Percentiles rank a stretch among this genome's conserved stretches.
phyloP scores from a whole-genome alignment of 2,888 invertebrate genomes.

The Sympetrum striolatum region DNA sequence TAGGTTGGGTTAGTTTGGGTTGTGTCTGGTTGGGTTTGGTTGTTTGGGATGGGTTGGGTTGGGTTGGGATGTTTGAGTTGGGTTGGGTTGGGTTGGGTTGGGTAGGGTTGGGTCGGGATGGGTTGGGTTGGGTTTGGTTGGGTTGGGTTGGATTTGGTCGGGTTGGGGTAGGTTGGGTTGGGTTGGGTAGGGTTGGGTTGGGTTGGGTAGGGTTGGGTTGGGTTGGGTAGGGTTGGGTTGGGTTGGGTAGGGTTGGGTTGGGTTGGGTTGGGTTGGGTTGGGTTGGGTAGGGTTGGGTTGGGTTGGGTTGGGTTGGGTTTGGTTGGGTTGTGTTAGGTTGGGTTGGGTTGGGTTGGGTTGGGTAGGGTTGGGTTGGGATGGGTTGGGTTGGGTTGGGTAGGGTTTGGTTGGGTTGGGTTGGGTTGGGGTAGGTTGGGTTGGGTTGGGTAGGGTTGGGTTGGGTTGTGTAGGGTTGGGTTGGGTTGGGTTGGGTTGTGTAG shows the following conservation, averaged over 20 bases:
- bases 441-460: conserved; percentile 52
- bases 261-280: conserved; percentile 49
- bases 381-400: conserved; percentile 52
- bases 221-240: conserved; percentile 51
- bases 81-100: conserved; percentile 53
- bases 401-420: too few species aligned
- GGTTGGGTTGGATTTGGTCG: too few species aligned
- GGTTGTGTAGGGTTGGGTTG: conserved; percentile 53
- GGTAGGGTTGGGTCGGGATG: conserved; percentile 52
- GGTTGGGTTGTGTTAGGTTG: conserved; percentile 53
- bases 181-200: too few species aligned
- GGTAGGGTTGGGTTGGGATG: conserved; percentile 51
- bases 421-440: too few species aligned
- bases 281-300: conserved; percentile 51
- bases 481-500: conserved; percentile 51
- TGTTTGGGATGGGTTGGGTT: too few species aligned
- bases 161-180: too few species aligned
- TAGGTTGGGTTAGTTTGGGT: too few species aligned
- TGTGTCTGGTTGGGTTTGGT: too few species aligned
- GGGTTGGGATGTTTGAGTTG: too few species aligned
- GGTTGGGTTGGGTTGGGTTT: too few species aligned
- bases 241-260: conserved; percentile 52
- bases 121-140: too few species aligned
- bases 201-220: conserved; percentile 60
- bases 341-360: conserved; percentile 52